Evolutionary conservation across 2,797 vertebrate genomes (phyloP).

Genomic region (Ctenosaura bakeri): DNA sequence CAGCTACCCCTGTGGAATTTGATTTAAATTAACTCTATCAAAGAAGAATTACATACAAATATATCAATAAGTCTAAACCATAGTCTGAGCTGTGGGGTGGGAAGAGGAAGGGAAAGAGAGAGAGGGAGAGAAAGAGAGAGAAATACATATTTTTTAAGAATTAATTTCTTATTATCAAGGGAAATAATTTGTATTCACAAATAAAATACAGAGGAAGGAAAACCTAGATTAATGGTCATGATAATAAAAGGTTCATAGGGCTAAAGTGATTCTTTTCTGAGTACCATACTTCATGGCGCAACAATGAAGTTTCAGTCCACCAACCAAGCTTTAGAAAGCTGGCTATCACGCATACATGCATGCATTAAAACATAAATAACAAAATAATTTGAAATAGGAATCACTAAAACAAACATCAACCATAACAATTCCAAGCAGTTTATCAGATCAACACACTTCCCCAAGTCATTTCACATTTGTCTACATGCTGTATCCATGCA

Average conservation of each 20-base stretch:
- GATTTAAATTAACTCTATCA: neutral
- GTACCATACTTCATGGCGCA: neutral
- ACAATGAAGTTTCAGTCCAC: too few relatives aligned
- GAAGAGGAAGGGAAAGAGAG: neutral
- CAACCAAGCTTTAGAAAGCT: neutral
- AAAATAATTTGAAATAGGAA: neutral
- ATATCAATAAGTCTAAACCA: neutral
- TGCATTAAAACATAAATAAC: neutral
- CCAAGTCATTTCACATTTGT: neutral
- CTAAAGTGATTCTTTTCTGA: neutral
- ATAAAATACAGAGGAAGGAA: neutral
- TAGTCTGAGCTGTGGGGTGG: too few relatives aligned
- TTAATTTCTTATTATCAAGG: neutral
- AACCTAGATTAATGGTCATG: neutral
- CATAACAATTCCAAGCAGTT: neutral
- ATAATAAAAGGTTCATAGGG: neutral
- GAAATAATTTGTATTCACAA: neutral
- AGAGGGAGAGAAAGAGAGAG: too few relatives aligned
- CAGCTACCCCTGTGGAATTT: neutral
- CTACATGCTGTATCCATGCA: neutral
- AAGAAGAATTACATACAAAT: neutral
- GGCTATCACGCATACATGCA: neutral
- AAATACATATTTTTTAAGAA: neutral
- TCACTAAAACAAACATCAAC: neutral
- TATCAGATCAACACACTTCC: neutral